phyloP scores from a whole-genome alignment of 2,888 invertebrate genomes.

The Leptura quadrifasciata region DNA sequence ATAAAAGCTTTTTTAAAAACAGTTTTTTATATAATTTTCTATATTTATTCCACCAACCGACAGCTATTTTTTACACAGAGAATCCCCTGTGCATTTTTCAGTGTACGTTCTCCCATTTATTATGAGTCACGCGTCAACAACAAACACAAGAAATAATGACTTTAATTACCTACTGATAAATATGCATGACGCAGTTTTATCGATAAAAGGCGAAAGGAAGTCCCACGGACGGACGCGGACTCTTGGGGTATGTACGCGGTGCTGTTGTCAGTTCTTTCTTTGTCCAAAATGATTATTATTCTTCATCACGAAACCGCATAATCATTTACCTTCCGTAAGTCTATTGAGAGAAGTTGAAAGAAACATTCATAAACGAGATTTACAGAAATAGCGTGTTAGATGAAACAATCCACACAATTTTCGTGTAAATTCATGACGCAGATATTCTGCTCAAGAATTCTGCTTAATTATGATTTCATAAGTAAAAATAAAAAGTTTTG shows the following conservation, averaged over 20 bases:
- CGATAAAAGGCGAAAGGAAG: slow-evolving; percentile 7
- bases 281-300: not conserved
- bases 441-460: no score
- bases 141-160: not conserved
- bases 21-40: no score
- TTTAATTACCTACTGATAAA: not conserved
- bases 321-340: not conserved
- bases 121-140: not conserved
- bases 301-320: not conserved
- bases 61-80: no score
- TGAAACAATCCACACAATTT: no score
- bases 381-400: no score
- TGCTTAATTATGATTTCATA: no score
- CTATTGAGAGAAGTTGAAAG: no score
- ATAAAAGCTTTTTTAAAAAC: no score
- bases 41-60: no score
- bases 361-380: no score
- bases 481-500: no score
- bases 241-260: not conserved
- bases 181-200: slow-evolving; percentile 2
- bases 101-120: not conserved
- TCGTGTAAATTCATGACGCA: no score
- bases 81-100: not conserved
- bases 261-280: not conserved
- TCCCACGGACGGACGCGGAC: not conserved